A percentile compares a stretch with the other conserved stretches of the same genome.
These are phyloP conservation scores for Natator depressus DNA, from an alignment of 2,113 vertebrate genomes.

Conservation along the genomic window DNA sequence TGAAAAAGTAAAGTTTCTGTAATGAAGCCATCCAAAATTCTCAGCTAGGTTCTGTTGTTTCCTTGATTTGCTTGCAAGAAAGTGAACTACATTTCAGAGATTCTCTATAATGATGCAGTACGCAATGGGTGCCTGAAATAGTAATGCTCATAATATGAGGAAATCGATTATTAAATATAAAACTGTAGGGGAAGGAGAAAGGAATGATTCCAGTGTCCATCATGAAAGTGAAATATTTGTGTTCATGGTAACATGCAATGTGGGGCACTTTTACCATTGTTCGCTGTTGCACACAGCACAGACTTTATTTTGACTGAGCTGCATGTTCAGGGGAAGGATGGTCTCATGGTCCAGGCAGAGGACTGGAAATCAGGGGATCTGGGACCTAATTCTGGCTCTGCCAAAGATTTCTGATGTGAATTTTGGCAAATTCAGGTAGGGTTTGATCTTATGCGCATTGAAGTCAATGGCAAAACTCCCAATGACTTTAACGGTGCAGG, in stretches of 20 bases:
- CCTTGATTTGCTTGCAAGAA: background rate
- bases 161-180: background rate
- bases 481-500: background rate
- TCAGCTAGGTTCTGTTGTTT: background rate
- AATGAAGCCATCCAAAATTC: background rate
- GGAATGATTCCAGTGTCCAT: background rate
- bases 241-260: background rate
- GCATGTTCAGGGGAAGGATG: background rate
- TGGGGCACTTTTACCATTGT: background rate
- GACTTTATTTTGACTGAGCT: background rate
- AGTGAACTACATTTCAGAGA: background rate
- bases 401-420: accelerated
- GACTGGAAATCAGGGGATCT: background rate
- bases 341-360: background rate
- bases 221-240: background rate
- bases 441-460: accelerated
- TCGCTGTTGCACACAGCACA: background rate
- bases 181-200: background rate
- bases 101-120: background rate
- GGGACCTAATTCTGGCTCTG: background rate
- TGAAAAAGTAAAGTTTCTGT: background rate
- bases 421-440: accelerated
- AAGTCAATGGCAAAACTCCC: background rate
- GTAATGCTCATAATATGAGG: background rate
- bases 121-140: background rate